Evolutionary conservation across 2,113 vertebrate species (phyloP), one percentile per base, ranked within the genome.

Genomic region (Alosa alosa): DNA sequence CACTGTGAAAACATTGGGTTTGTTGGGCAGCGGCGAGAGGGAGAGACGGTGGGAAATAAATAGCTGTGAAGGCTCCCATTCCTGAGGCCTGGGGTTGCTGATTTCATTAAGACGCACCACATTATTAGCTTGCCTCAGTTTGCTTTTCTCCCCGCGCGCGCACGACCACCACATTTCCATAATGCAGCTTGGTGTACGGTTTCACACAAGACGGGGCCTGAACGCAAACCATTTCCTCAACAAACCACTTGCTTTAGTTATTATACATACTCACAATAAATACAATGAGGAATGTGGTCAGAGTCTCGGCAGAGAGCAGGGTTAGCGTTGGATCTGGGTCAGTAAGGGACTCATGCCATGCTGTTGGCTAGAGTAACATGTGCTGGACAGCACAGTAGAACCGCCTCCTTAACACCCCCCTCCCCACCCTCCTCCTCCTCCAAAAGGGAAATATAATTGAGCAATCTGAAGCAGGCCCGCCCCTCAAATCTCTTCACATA

Each of bases 221-320:
- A 57, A 85, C 86, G 90, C 87, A 88, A 94, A 93, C 92, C 92
- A 92, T 94, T 94, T 94, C 92, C 93, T 82, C 87, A 87, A 22
- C 85, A 91, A 93, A 94, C 93, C 93, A 6, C 92, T 92, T 8
- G 82, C 89, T 93, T 91, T 90, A 90, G 89, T 94, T 93, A 90
- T 93, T 93, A 92, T 89, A 91, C 86, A 90, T 94, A 91, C 93
- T 94, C 90, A 93, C 92, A 94, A 92, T 92, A 93, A 95, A 94
- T 93, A 93, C 44, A 84, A 89, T 81, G 82, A 88, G 85, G 91
- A 93, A 93, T 92, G 90, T 41, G 89, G 93, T 89, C 84, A 83
- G 85, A 10, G 78, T 86, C 88, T 91, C 46, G 85, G 88, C 87
- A 87, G 84, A 88, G 85, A 72, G 64, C 9, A 89, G 85, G 87